Conservation (phyloP, 1,140 invertebrate species). For the Phortica variegata region DNA sequence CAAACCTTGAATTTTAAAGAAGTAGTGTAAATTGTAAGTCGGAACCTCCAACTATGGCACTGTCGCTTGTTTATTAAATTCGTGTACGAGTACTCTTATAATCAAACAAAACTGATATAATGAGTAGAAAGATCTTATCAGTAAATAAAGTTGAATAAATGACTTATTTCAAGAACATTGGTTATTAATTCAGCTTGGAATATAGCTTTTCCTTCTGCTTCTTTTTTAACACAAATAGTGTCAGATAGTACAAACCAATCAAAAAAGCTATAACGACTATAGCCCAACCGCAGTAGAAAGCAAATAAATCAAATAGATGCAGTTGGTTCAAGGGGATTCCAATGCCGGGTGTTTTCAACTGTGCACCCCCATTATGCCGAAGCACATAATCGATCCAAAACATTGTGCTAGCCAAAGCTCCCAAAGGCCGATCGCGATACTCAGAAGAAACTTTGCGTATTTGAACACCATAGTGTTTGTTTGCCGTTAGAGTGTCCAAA, state of each 20-base stretch:
- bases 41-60: too few species aligned
- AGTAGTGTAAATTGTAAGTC: too few species aligned
- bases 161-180: slow-evolving; percentile 9
- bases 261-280: slow-evolving; percentile 12
- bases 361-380: slow-evolving; percentile 60
- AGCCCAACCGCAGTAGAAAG: slow-evolving; percentile 29
- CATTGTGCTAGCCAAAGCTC: slow-evolving; percentile 61
- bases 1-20: too few species aligned
- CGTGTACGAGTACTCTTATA: too few species aligned
- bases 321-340: slow-evolving; percentile 35
- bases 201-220: slow-evolving; percentile 21
- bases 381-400: slow-evolving; percentile 67
- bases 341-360: slow-evolving; percentile 34
- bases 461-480: slow-evolving; percentile 39
- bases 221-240: slow-evolving; percentile 20
- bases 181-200: slow-evolving; percentile 36
- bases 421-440: slow-evolving; percentile 61
- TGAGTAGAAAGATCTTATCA: too few species aligned
- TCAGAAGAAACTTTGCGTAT: slow-evolving; percentile 58
- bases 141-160: slow-evolving; percentile 1
- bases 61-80: too few species aligned
- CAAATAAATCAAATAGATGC: slow-evolving; percentile 41
- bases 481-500: slow-evolving; percentile 26
- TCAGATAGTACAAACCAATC: slow-evolving; percentile 14
- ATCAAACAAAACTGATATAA: too few species aligned